A percentile compares a stretch with the other conserved stretches of the same genome.
phyloP scores from a whole-genome alignment of 2,797 vertebrate species.

The Anomalospiza imberbis region DNA sequence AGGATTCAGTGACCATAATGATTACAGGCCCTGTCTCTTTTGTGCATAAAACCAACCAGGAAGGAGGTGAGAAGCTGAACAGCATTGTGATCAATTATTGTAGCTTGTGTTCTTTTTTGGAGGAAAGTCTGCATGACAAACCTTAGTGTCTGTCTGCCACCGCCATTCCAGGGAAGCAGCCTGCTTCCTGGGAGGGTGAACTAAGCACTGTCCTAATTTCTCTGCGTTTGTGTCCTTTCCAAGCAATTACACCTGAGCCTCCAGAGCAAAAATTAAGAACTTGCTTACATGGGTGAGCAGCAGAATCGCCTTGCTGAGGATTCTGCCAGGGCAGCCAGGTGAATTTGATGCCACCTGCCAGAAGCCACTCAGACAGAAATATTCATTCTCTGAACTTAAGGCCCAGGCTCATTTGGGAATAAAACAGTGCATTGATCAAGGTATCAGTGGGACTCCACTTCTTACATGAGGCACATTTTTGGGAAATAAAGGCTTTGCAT shows the following conservation, averaged over 20 bases:
- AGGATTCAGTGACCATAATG: neutral
- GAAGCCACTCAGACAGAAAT: neutral
- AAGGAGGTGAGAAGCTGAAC: neutral
- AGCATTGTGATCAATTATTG: neutral
- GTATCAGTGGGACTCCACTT: neutral
- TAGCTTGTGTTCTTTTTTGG: neutral
- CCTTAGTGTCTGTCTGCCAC: accelerated
- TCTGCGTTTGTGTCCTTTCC: neutral
- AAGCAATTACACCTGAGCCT: conserved; percentile 6
- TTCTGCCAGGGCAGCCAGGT: neutral
- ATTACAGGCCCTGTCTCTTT: neutral
- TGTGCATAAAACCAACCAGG: neutral
- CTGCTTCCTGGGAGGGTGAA: neutral
- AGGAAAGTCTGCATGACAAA: neutral
- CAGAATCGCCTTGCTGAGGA: neutral
- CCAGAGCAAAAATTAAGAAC: neutral
- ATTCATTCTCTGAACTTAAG: neutral
- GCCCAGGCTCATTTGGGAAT: neutral
- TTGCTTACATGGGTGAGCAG: neutral
- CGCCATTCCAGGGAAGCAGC: neutral
- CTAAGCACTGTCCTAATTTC: neutral
- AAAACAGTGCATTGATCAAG: neutral
- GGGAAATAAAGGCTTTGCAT: neutral
- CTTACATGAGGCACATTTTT: neutral
- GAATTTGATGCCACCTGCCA: neutral